Base-by-base conservation (phyloP, 23 tunicate genomes). In the Ciona savignyi region DNA sequence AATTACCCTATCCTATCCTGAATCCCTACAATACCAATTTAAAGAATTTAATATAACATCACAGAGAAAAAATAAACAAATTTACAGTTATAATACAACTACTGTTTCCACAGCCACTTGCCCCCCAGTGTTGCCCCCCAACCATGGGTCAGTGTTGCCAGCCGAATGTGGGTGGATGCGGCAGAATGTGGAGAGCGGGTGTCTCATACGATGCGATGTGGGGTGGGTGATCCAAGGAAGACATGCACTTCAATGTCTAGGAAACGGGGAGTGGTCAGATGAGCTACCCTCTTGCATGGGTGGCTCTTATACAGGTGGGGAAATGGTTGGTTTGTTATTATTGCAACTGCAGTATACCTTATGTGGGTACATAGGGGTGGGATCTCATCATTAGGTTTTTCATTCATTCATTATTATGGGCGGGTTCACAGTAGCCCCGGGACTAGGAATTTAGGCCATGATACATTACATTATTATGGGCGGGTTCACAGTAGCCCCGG, bases 81-180 rank as follows among this genome's bases (percentile, higher is more conserved):
- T 15, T 49, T 49, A 49, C 15, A 49, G n/a, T n/a, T n/a, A n/a
- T n/a, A n/a, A n/a, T n/a, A n/a, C n/a, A n/a, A n/a, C n/a, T n/a
- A n/a, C n/a, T n/a, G 11, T 28, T 2, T 61, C 56, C 62, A 0
- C 33, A 81, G 85, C 66, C 9, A 32, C 70, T 1, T 81, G 85
- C 65, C 78, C 71, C 65, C 85, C 85, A n/a, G 4, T 81, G 21
- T 42, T 35, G 27, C 77, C 70, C n/a, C 85, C 85, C 2, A 66
- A 64, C 49, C 70, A 73, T 66, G 85, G 85, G n/a, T 9, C 15
- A 6, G 30, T 81, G 25, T 1, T 73, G 23, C 85, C 85, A 65
- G 30, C 23, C 15, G 21, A 34, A 1, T 81, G 85, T 42, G 29
- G 65, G 30, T 65, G 25, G 23, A 26, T 65, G 11, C 49, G 34